Percentiles rank a stretch among this genome's conserved stretches.
Conservation (phyloP, 2,888 invertebrate genomes). For the Matsumyia berberina region DNA sequence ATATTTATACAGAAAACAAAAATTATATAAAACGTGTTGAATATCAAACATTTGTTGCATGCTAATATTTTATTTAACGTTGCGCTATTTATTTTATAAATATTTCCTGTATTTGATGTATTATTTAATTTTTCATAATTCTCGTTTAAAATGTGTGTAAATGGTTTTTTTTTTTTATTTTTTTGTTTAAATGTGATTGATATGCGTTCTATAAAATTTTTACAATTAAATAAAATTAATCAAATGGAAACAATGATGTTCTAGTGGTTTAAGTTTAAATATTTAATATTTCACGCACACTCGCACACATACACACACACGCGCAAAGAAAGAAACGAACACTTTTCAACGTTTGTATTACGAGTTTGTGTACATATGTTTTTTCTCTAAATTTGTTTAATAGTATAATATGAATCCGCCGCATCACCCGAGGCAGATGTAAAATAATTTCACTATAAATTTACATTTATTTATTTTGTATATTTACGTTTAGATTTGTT, state of each 20-base stretch:
- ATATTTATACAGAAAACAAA: slow-evolving; percentile 25
- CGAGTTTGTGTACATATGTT: slow-evolving; percentile 22
- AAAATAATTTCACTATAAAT: slow-evolving; percentile 57
- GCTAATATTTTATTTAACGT: slow-evolving; percentile 24
- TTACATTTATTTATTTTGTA: slow-evolving; percentile 44
- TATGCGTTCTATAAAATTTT: slow-evolving; percentile 54
- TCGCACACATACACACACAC: slow-evolving; percentile 22
- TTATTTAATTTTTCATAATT: slow-evolving; percentile 14
- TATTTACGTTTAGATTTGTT: slow-evolving; percentile 38
- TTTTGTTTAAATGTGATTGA: slow-evolving; percentile 45
- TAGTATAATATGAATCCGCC: slow-evolving; percentile 45
- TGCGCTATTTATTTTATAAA: slow-evolving; percentile 49
- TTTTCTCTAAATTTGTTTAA: slow-evolving; percentile 32
- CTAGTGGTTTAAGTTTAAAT: slow-evolving; percentile 28
- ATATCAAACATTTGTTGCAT: slow-evolving; percentile 41
- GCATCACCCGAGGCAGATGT: slow-evolving; percentile 27
- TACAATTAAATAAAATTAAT: slow-evolving; percentile 19
- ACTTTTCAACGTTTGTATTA: slow-evolving; percentile 9
- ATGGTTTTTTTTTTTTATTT: slow-evolving; percentile 7
- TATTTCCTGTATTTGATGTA: slow-evolving; percentile 51
- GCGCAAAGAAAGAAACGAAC: slow-evolving; percentile 35
- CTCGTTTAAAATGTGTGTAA: slow-evolving; percentile 22
- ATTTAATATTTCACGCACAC: slow-evolving; percentile 25
- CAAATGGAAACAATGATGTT: slow-evolving; percentile 44
- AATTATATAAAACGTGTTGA: slow-evolving; percentile 17